phyloP scores from a whole-genome alignment of 2,888 invertebrate species.

The Iphiclides podalirius region DNA sequence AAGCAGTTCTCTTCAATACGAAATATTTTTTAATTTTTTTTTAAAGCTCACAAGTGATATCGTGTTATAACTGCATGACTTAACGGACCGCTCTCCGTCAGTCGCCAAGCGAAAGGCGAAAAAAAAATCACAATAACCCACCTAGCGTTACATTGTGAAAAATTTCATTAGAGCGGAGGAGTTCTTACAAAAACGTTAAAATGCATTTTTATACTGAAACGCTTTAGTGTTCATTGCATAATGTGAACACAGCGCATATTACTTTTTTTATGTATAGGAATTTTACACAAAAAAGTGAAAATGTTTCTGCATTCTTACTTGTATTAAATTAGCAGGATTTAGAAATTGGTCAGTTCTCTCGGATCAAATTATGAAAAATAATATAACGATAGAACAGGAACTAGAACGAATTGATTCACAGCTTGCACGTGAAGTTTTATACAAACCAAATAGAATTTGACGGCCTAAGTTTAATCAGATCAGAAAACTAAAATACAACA shows the following conservation, averaged over 20 bases:
- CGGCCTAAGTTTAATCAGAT: neutral
- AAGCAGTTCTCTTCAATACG: constrained; percentile 4
- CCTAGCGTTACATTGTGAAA: constrained; percentile 29
- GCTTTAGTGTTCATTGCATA: constrained; percentile 13
- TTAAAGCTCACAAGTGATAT: constrained; percentile 20
- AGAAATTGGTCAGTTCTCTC: too few relatives aligned
- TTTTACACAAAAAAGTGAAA: too few relatives aligned
- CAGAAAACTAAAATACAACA: neutral
- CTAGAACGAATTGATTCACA: too few relatives aligned
- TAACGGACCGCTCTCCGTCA: constrained; percentile 16
- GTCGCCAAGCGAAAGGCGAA: constrained; percentile 26
- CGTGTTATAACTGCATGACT: constrained; percentile 12
- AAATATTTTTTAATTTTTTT: constrained; percentile 22
- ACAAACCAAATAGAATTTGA: too few relatives aligned
- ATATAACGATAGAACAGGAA: too few relatives aligned
- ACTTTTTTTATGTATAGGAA: constrained; percentile 1
- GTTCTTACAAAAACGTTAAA: constrained; percentile 26
- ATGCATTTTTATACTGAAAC: constrained; percentile 22
- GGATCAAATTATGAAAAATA: too few relatives aligned
- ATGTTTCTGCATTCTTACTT: too few relatives aligned
- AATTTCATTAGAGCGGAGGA: constrained; percentile 26
- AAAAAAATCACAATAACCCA: constrained; percentile 28
- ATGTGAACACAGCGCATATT: neutral
- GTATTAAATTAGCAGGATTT: too few relatives aligned
- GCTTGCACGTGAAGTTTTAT: too few relatives aligned